Base-by-base conservation (phyloP, 92 coral and sea anemone genomes). In the Epizoanthus ramosus region DNA sequence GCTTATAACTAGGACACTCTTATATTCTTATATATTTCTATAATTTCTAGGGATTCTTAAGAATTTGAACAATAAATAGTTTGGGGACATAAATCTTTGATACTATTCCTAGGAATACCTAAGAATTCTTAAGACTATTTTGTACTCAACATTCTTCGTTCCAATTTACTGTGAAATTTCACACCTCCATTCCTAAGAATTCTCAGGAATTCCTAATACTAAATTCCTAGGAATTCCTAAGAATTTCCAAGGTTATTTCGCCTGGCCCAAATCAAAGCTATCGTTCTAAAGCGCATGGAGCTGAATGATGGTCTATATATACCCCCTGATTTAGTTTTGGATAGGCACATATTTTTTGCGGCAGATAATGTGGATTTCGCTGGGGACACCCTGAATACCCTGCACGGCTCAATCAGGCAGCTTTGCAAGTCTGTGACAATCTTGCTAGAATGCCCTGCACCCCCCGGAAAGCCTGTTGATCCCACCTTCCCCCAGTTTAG, bases 341-440 rank as follows among this genome's bases (percentile, higher is more conserved):
- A 87, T 1, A 45, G 92, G n/a, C 89, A 74, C 50, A 57, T 89
- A 3, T 88, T 85, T 23, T 85, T 85, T 69, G 93, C 88, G 1
- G 31, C 79, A 6, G 90, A 90, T 56, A 90, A 90, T 64, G 83
- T 86, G 37, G 93, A 90, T 37, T 90, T 86, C n/a, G 43, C 83
- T 5, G 93, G 86, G 35, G 90, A 83, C 57, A 90, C 86, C 73
- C 60, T 68, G 90, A 17, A 43, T 17, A 90, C 88, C 17, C 53
- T 89, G 21, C 93, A 89, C 57, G 85, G 87, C 66, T 86, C 90
- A 43, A 83, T 86, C 63, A 86, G 74, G 35, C 71, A 90, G 50
- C 76, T 90, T 22, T 88, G 88, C 22, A 85, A 74, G 63, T 74
- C 90, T 63, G 77, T 74, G 45, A 68, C 80, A 23, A 60, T 52